phyloP scores from a whole-genome alignment of 2,797 vertebrate genomes.

The Leucoraja ocellata region DNA sequence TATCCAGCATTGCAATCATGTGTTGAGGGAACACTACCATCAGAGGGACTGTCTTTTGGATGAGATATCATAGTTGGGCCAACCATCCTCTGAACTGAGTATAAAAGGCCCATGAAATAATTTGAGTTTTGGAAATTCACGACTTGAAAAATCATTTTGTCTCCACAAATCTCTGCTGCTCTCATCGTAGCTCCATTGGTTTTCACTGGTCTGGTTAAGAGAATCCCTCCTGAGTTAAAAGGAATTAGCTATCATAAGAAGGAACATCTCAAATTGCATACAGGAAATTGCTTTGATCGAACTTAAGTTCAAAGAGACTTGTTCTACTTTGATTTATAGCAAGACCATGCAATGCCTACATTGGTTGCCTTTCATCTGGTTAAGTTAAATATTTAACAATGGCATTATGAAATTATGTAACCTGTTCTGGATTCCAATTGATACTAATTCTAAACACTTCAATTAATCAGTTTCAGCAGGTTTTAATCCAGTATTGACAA shows the following conservation, averaged over 20 bases:
- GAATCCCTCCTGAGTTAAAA: too few relatives aligned
- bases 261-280: too few relatives aligned
- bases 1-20: too few relatives aligned
- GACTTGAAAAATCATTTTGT: neutral
- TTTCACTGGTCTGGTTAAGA: neutral
- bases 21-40: too few relatives aligned
- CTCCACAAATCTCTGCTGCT: neutral
- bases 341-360: neutral
- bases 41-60: too few relatives aligned
- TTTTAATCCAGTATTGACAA: neutral
- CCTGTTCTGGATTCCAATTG: neutral
- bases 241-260: neutral
- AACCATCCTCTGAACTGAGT: too few relatives aligned
- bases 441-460: neutral
- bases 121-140: neutral
- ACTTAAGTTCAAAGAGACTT: constrained; percentile 12
- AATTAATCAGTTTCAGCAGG: neutral
- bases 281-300: neutral
- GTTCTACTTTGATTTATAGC: neutral
- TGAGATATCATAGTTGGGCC: too few relatives aligned
- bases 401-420: neutral
- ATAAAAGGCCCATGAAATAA: neutral
- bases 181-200: neutral
- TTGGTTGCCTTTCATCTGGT: neutral
- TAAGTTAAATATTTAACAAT: neutral